Evolutionary conservation across 2,113 vertebrate species (phyloP).

Genomic region (Oreocharis arfaki): DNA sequence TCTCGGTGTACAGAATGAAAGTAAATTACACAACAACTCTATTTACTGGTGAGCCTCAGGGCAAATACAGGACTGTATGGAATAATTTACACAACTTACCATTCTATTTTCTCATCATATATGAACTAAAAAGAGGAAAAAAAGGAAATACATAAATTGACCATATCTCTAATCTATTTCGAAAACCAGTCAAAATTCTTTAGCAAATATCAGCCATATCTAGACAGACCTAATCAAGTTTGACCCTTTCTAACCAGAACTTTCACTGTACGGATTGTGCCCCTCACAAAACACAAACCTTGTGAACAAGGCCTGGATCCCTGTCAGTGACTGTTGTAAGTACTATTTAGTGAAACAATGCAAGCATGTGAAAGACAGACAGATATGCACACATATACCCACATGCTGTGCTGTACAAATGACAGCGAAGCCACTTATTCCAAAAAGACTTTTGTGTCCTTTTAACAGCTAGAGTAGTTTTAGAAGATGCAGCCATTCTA

Average conservation of each 20-base stretch:
- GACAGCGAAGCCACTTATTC: not conserved
- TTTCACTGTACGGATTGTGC: not conserved
- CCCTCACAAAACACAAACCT: not conserved
- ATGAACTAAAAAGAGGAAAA: constrained; percentile 84
- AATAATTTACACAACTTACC: constrained; percentile 78
- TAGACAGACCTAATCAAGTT: not conserved
- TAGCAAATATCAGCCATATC: not conserved
- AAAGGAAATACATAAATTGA: not conserved
- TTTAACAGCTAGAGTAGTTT: not conserved
- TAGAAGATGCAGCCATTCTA: not conserved
- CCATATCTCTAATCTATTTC: not conserved
- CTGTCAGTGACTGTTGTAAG: not conserved
- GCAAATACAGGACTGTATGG: not conserved
- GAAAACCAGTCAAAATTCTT: not conserved
- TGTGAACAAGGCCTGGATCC: not conserved
- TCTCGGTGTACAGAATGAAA: not conserved
- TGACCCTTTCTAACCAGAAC: not conserved
- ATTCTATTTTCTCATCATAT: constrained; percentile 92
- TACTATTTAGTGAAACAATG: not conserved
- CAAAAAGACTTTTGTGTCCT: not conserved
- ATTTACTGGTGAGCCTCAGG: not conserved
- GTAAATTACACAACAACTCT: not conserved
- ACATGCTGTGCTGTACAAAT: not conserved
- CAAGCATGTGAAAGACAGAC: not conserved
- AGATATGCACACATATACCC: rapidly evolving